These are phyloP conservation scores for Drosophila vallismaia DNA, from an alignment of 2,888 invertebrate species.

Conservation along the genomic window DNA sequence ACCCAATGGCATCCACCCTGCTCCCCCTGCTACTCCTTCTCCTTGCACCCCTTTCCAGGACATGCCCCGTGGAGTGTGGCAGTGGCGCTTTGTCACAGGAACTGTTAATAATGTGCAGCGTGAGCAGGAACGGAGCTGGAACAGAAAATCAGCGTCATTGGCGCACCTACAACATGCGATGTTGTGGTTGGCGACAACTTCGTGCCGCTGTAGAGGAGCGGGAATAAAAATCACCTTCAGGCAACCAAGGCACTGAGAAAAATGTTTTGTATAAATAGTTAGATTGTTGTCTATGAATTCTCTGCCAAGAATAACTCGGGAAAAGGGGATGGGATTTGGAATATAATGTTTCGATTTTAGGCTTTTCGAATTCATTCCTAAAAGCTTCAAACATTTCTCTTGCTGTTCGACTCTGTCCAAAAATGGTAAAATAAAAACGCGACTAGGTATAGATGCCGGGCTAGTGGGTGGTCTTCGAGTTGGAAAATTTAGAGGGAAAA, in stretches of 20 bases:
- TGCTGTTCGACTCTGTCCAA: neutral
- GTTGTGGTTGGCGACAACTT: constrained; percentile 79
- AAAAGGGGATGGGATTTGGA: too few relatives aligned
- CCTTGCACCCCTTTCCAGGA: neutral
- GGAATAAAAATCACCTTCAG: constrained; percentile 1
- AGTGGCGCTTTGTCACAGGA: constrained; percentile 72
- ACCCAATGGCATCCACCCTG: neutral
- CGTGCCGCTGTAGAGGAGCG: constrained; percentile 54
- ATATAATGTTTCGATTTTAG: too few relatives aligned
- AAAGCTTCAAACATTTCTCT: neutral
- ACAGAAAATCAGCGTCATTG: constrained; percentile 80
- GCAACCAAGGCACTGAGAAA: neutral
- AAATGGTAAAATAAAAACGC: constrained; percentile 25
- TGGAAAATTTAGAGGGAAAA: neutral
- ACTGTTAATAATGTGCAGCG: constrained; percentile 78
- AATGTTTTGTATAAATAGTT: neutral
- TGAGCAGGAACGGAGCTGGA: constrained; percentile 66
- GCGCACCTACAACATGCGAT: constrained; percentile 82
- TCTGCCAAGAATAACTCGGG: too few relatives aligned
- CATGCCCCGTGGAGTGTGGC: constrained; percentile 5
- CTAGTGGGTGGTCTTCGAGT: neutral
- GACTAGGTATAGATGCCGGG: neutral
- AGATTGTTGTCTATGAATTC: neutral
- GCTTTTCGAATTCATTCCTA: too few relatives aligned
- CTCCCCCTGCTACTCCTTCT: neutral